These are phyloP conservation scores for Phytoseiulus persimilis DNA, from an alignment of 2,888 invertebrate genomes.

Conservation along the genomic window DNA sequence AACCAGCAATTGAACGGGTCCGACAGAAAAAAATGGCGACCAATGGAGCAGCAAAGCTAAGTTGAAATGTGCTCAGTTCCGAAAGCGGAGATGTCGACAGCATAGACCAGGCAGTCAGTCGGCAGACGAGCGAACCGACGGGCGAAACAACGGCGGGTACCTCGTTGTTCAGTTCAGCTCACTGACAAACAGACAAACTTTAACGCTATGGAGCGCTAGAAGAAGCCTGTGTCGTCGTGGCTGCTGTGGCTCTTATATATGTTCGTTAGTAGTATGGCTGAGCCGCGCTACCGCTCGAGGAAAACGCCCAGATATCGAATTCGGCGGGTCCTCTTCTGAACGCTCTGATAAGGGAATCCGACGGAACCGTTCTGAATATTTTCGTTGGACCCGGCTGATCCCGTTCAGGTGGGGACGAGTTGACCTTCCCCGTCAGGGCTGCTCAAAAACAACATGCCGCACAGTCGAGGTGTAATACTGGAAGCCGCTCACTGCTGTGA, in stretches of 20 bases:
- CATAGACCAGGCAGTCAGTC: background rate
- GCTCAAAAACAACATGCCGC: background rate
- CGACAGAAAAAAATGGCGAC: background rate
- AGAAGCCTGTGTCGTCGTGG: background rate
- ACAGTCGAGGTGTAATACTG: background rate
- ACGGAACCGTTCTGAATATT: background rate
- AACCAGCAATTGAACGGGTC: background rate
- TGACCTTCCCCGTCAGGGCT: background rate
- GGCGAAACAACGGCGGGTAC: background rate
- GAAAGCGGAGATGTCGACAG: background rate
- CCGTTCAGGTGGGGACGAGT: background rate
- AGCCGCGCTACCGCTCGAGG: background rate
- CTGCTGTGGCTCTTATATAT: background rate
- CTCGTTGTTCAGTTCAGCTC: background rate
- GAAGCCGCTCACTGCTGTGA: background rate
- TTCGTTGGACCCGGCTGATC: background rate
- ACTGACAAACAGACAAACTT: conserved; percentile 5
- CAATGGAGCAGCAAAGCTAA: background rate
- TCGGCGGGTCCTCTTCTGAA: background rate
- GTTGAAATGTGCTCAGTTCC: background rate
- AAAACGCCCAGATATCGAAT: background rate
- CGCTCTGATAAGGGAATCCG: background rate
- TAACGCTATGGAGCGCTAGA: conserved; percentile 5
- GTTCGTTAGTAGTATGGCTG: background rate
- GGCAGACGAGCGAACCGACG: background rate